Evolutionary conservation across 2,888 invertebrate genomes (phyloP).

Genomic region (Brachylomia viminalis): DNA sequence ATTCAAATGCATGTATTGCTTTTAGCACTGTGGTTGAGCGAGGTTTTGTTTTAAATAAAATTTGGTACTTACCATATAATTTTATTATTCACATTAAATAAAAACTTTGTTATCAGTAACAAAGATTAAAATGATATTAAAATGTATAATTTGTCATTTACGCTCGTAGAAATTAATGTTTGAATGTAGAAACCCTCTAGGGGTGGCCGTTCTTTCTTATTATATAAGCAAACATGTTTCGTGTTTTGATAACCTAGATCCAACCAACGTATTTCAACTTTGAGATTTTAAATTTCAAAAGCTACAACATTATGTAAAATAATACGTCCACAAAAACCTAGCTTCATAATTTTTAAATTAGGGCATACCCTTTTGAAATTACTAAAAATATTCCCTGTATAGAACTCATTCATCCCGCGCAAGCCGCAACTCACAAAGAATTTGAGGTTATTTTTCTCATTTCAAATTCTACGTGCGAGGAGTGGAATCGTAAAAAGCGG

Average conservation of each 20-base stretch:
- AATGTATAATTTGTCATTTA: too few relatives aligned
- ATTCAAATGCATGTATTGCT: conserved; percentile 21
- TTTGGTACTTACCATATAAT: too few relatives aligned
- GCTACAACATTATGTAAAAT: conserved; percentile 16
- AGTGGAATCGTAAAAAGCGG: conserved; percentile 90
- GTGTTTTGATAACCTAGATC: conserved; percentile 12
- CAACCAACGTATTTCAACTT: conserved; percentile 1
- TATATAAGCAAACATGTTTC: neutral
- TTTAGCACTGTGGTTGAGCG: neutral
- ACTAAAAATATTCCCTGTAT: conserved; percentile 65
- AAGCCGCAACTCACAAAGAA: conserved; percentile 82
- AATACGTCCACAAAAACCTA: conserved; percentile 21
- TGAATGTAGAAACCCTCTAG: too few relatives aligned
- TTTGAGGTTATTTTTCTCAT: conserved; percentile 89
- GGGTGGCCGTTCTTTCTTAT: too few relatives aligned
- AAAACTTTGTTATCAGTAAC: too few relatives aligned
- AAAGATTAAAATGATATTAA: too few relatives aligned
- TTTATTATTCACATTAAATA: too few relatives aligned
- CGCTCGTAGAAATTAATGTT: too few relatives aligned
- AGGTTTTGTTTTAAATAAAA: neutral
- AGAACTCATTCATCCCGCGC: conserved; percentile 83
- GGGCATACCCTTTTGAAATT: conserved; percentile 52
- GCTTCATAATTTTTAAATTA: conserved; percentile 52
- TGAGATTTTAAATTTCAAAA: too few relatives aligned
- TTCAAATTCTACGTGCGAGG: conserved; percentile 87